Base-by-base conservation (phyloP, 2,797 vertebrate genomes). In the Myotis pilosus region DNA sequence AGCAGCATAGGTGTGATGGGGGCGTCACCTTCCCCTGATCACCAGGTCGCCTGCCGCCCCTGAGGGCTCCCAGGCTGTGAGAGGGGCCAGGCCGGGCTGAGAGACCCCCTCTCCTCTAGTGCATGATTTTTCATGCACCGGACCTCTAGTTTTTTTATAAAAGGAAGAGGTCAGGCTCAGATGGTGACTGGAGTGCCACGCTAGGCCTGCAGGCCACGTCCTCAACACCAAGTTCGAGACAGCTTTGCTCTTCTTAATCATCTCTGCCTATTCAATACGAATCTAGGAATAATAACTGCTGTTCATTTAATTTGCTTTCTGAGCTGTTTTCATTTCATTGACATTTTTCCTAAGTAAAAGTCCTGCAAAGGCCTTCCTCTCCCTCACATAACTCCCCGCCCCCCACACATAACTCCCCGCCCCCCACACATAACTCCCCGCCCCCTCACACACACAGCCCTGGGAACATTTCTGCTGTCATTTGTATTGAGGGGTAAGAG, bases 401-500 rank as follows among this genome's bases (percentile, higher is more conserved):
- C n/a, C 33, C 20, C 15, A 8, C 47, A 53, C 74, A 36, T 33
- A 11, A 20, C 9, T 33, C 19, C 36, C 64, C 5, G 1, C 19
- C 22, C n/a, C 15, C 20, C 15, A 12, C 44, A 53, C 74, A 22
- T 33, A 11, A 20, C 9, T 33, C 19, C 33, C 64, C 8, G 1
- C 11, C 20, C n/a, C 33, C 74, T n/a, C 6, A n/a, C 30, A 20
- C 47, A 8, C 5, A 33, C n/a, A 17, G 41, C 25, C 22, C 44
- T 53, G 47, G 33, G 87, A 12, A 49, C 80, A 41, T 83, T 93
- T 80, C 68, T 93, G 75, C 83, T 89, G 57, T 90, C 74, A 85
- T 91, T 94, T 85, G 64, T 85, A 94, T 94, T 89, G 92, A 94
- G 89, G 95, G 82, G 76, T 80, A 90, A 95, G 85, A 94, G 62